Base-by-base conservation (phyloP, 2,797 vertebrate species). In the Selene dorsalis region DNA sequence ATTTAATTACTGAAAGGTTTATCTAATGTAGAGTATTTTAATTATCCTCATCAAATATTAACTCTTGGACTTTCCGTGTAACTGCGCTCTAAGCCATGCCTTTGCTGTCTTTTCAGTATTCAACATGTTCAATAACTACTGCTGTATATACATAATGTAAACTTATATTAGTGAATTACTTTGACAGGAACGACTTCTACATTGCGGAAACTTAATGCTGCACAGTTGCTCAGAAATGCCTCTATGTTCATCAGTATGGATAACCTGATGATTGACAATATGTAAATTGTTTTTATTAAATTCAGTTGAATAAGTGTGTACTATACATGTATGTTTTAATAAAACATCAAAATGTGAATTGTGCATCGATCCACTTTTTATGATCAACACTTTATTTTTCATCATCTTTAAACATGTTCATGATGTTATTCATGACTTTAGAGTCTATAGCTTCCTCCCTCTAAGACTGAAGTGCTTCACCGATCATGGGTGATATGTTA, bases 71-170 rank as follows among this genome's bases (percentile, higher is more conserved):
- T 84, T 76, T 89, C 50, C 78, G 82, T 89, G 63, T 84, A 87
- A 82, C 77, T 86, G 59, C 78, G 75, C 73, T 65, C 11, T 45
- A 84, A 76, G 66, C 68, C 63, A 73, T 72, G 56, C 73, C 79
- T 88, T 83, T 80, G 61, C 83, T 65, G 73, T 87, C 56, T 87
- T 77, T 80, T 73, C 78, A 88, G 73, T 90, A 90, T 90, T 86
- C 83, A 79, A 76, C 73, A 75, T 76, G 85, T 85, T 86, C 85
- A 88, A 83, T 91, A 93, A 94, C 93, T 94, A 93, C 92, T 94
- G 93, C 90, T 94, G 91, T 94, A 93, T 91, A 93, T 93, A 93
- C 77, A 86, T 69, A 65, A 84, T 88, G 82, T 90, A 87, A 90
- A 91, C 89, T 80, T 85, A 47, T 87, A 87, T 83, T 81, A 82